Percentiles rank a stretch among this genome's conserved stretches.
Evolutionary conservation across 2,113 vertebrate species (phyloP).

Genomic region (Spea multiplicata): DNA sequence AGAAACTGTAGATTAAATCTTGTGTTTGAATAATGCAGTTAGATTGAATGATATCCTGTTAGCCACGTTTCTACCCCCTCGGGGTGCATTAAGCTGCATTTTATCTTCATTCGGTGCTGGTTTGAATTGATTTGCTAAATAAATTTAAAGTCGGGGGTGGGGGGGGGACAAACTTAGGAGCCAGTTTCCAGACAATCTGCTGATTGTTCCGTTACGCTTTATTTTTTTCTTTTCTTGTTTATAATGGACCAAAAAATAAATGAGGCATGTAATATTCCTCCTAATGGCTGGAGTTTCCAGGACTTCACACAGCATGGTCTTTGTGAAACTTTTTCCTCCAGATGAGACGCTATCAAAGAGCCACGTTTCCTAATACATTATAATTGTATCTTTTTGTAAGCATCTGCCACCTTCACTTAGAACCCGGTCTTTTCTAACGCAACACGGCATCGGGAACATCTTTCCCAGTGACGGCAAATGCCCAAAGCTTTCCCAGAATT

Average conservation of each 20-base stretch:
- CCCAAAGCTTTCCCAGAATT: too few species aligned
- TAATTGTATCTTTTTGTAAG: too few species aligned
- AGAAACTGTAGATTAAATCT: conserved; percentile 25
- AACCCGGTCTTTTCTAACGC: too few species aligned
- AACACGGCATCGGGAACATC: too few species aligned
- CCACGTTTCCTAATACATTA: too few species aligned
- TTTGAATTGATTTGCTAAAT: conserved; percentile 25
- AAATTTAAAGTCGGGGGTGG: conserved; percentile 11
- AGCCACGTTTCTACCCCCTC: conserved; percentile 48
- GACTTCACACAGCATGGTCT: not conserved
- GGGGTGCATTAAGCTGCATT: conserved; percentile 25
- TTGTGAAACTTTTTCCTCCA: not conserved
- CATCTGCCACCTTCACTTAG: too few species aligned
- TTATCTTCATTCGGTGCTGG: conserved; percentile 24
- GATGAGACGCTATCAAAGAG: too few species aligned
- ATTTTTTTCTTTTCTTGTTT: conserved; percentile 12
- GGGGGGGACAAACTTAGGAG: conserved; percentile 8
- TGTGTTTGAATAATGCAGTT: not conserved
- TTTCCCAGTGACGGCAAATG: too few species aligned
- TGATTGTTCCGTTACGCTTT: conserved; percentile 11
- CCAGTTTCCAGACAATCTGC: conserved; percentile 19
- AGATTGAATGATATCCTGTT: conserved; percentile 40
- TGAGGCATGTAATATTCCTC: conserved; percentile 28
- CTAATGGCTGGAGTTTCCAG: conserved; percentile 15
- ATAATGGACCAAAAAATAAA: conserved; percentile 30